Conservation (phyloP, 2,113 vertebrate species). For the Hoplias malabaricus region DNA sequence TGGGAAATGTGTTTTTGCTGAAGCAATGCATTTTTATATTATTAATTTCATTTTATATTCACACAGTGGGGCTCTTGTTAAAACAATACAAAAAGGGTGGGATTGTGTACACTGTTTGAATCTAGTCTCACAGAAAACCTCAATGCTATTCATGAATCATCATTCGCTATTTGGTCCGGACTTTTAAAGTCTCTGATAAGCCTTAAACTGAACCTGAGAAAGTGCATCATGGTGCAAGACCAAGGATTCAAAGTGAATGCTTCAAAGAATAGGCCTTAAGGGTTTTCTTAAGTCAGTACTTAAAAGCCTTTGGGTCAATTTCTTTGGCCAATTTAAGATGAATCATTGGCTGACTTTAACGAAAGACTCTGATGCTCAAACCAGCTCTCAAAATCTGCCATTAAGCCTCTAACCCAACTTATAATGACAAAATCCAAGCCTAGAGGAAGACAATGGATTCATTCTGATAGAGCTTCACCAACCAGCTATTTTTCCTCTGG, state of each 20-base stretch:
- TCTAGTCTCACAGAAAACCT: too few relatives aligned
- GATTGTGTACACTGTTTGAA: too few relatives aligned
- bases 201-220: too few relatives aligned
- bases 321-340: not conserved
- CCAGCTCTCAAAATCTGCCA: not conserved
- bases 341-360: not conserved
- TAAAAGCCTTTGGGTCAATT: not conserved
- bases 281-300: not conserved
- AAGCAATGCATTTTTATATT: not conserved
- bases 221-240: not conserved
- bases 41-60: not conserved
- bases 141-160: too few relatives aligned
- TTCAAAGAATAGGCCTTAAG: not conserved
- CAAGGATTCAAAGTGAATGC: not conserved
- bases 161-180: too few relatives aligned
- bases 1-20: too few relatives aligned
- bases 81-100: too few relatives aligned
- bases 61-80: not conserved
- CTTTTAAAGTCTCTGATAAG: too few relatives aligned
- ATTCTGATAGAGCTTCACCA: not conserved
- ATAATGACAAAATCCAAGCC: not conserved
- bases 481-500: not conserved
- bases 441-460: not conserved
- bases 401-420: not conserved
- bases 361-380: not conserved